phyloP scores from a whole-genome alignment of 1,140 invertebrate species.

The Drosophila micromelanica region DNA sequence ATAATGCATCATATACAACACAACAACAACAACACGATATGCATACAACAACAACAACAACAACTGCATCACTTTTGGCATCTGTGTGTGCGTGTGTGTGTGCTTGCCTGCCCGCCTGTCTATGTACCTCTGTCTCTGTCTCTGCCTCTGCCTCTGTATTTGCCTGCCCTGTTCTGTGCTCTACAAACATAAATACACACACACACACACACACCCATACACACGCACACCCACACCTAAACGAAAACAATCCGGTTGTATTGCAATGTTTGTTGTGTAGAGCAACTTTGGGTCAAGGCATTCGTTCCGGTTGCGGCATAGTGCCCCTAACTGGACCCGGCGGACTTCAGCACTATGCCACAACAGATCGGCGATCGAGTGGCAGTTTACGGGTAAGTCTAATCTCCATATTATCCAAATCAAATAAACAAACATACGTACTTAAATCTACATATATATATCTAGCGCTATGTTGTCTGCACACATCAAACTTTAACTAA shows the following conservation, averaged over 20 bases:
- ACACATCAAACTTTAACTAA: slow-evolving; percentile 21
- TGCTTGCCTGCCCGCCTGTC: slow-evolving; percentile 55
- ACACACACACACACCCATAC: slow-evolving; percentile 31
- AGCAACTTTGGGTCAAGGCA: slow-evolving; percentile 88
- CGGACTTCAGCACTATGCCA: slow-evolving; percentile 84
- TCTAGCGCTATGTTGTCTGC: slow-evolving; percentile 38
- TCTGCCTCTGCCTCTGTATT: slow-evolving; percentile 23
- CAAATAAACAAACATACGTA: slow-evolving; percentile 9
- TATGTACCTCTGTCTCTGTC: slow-evolving; percentile 24
- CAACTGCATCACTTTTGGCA: slow-evolving; percentile 22
- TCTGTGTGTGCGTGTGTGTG: slow-evolving; percentile 18
- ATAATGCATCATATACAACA: slow-evolving; percentile 48
- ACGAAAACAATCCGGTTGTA: slow-evolving; percentile 70
- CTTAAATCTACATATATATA: slow-evolving; percentile 10
- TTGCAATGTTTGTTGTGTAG: slow-evolving; percentile 85
- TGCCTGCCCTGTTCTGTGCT: slow-evolving; percentile 58
- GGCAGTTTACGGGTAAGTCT: slow-evolving; percentile 86
- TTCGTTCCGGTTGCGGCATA: slow-evolving; percentile 85
- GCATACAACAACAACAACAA: slow-evolving; percentile 38
- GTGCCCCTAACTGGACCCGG: slow-evolving; percentile 85
- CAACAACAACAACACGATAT: slow-evolving; percentile 35
- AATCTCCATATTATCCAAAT: slow-evolving; percentile 3
- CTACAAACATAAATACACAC: slow-evolving; percentile 53
- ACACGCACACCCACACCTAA: slow-evolving; percentile 34
- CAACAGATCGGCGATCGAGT: slow-evolving; percentile 84